Evolutionary conservation across 2,113 vertebrate genomes (phyloP).

Genomic region (Megaceryle torquata): DNA sequence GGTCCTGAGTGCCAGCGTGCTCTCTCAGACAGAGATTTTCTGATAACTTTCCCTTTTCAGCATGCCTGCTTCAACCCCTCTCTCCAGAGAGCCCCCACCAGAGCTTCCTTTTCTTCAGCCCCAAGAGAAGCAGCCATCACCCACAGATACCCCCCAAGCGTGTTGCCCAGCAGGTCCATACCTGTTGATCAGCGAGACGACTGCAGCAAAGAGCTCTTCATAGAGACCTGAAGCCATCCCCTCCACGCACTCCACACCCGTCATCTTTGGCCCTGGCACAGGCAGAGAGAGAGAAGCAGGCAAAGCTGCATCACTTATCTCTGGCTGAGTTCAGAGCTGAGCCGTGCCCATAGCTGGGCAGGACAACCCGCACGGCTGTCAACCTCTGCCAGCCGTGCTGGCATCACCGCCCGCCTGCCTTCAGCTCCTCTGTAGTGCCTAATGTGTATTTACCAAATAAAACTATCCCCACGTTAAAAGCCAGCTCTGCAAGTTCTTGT

Average conservation of each 20-base stretch:
- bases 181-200: constrained; percentile 95
- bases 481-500: not conserved
- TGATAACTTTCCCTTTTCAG: not conserved
- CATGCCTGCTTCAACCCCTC: accelerated
- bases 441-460: accelerated
- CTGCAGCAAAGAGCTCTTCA: constrained; percentile 84
- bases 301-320: accelerated
- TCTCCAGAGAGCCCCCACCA: not conserved
- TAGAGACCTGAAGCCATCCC: constrained; percentile 93
- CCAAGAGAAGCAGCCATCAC: not conserved
- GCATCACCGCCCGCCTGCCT: too few relatives aligned
- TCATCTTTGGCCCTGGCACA: constrained; percentile 83
- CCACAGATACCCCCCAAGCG: not conserved
- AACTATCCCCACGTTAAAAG: accelerated
- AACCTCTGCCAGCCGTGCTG: not conserved
- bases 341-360: too few relatives aligned
- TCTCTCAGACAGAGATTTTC: accelerated
- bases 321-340: not conserved
- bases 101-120: not conserved
- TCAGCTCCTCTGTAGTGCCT: not conserved
- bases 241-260: constrained; percentile 85
- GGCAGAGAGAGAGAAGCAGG: not conserved
- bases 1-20: accelerated
- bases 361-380: accelerated
- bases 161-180: not conserved